Conservation (phyloP, 2,797 vertebrate species). For the Notolabrus celidotus region DNA sequence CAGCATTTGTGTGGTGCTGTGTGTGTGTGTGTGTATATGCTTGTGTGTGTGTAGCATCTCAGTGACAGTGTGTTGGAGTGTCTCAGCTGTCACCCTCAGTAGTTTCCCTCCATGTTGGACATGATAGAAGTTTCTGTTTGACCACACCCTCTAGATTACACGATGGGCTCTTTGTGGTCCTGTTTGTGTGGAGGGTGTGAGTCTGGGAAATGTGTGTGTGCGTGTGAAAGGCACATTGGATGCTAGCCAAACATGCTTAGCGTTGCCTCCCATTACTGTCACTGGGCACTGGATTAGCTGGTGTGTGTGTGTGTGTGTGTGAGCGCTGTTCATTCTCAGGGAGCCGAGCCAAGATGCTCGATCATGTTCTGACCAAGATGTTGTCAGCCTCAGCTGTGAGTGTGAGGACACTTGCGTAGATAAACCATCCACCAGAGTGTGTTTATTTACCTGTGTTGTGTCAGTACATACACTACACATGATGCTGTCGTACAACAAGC, state of each 20-base stretch:
- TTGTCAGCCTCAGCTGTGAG: slow-evolving; percentile 25
- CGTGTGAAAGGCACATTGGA: slow-evolving; percentile 50
- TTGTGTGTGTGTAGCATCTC: neutral
- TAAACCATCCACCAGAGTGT: neutral
- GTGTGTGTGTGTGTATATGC: too few relatives aligned
- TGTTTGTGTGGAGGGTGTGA: slow-evolving; percentile 24
- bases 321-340: slow-evolving; percentile 42
- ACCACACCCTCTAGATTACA: slow-evolving; percentile 69
- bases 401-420: neutral
- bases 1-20: slow-evolving; percentile 1
- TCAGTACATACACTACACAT: slow-evolving; percentile 4
- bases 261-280: slow-evolving; percentile 65
- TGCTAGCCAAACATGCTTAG: slow-evolving; percentile 64
- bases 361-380: slow-evolving; percentile 33
- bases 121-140: slow-evolving; percentile 64
- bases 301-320: slow-evolving; percentile 13
- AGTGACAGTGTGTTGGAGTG: slow-evolving; percentile 29
- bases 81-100: slow-evolving; percentile 62
- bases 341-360: slow-evolving; percentile 36
- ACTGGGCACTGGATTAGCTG: slow-evolving; percentile 65
- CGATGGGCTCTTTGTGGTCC: slow-evolving; percentile 23
- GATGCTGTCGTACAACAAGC: neutral
- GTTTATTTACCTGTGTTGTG: slow-evolving; percentile 13
- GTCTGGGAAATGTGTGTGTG: slow-evolving; percentile 25
- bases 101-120: slow-evolving; percentile 61